Base-by-base conservation (phyloP, 2,797 vertebrate species). In the Acipenser oxyrinchus region DNA sequence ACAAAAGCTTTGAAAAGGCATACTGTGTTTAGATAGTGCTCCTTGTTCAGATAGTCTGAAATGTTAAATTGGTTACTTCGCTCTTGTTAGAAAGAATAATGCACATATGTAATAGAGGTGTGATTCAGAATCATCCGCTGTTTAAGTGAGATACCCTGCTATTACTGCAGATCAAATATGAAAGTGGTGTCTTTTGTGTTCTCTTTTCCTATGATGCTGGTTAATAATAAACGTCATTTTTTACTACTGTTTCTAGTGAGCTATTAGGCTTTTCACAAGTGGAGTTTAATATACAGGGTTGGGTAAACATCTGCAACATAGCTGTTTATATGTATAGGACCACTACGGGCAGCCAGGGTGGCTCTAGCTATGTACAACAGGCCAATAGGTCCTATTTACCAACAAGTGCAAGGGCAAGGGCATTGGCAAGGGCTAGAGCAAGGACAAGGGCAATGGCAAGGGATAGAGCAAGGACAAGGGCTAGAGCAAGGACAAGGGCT, bases 81-180 rank as follows among this genome's bases (percentile, higher is more conserved):
- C 60, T 62, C 60, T 62, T 62, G 60, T 62, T 18, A 62, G 18
- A 62, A 48, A 62, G 60, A 62, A 62, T 62, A 62, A 62, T 62
- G 60, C 18, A 9, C 60, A 13, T 62, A 62, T 62, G 10, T 62
- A 18, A 62, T 62, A 7, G 60, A 62, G 60, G 60, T n/a, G 48
- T 37, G 37, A 62, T 62, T 62, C 60, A 48, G 60, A 62, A 62
- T 48, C 60, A 62, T 62, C 37, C 60, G 48, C 60, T 62, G 60
- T 62, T 62, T 62, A 37, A 62, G 60, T 23, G 60, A 62, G 60
- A 9, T 37, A 18, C 8, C 7, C 48, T 62, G 60, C 13, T 23
- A 62, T 23, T 62, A 37, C 8, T 7, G 8, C 48, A 48, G 48
- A 37, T 37, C 23, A 18, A 62, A 62, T 62, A 12, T 23, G 60